Conservation (phyloP, 1,140 invertebrate species). For the Manduca sexta region DNA sequence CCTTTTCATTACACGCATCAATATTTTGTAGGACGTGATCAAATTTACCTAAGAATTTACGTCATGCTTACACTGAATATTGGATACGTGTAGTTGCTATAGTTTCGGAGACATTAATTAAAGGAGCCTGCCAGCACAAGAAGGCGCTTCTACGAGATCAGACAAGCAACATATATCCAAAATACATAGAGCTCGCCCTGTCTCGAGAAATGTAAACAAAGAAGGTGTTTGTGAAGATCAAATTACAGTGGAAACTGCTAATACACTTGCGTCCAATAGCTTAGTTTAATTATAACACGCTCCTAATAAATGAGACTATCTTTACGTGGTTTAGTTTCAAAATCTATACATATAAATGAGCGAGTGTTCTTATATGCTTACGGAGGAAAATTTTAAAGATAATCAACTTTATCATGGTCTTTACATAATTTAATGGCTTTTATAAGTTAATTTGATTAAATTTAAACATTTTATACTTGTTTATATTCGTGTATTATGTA, state of each 20-base stretch:
- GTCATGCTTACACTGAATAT: background rate
- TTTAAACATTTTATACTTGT: too few species aligned
- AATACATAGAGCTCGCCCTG: conserved; percentile 20
- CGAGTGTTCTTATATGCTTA: too few species aligned
- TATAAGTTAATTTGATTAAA: too few species aligned
- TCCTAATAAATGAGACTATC: conserved; percentile 26
- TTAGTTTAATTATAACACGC: conserved; percentile 36
- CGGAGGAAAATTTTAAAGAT: too few species aligned
- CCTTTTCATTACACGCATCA: conserved; percentile 1
- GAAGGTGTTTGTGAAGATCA: conserved; percentile 11
- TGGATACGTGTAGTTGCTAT: conserved; percentile 3
- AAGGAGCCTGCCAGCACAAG: conserved; percentile 50
- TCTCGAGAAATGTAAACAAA: conserved; percentile 3
- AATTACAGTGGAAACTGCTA: conserved; percentile 19
- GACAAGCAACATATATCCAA: conserved; percentile 31
- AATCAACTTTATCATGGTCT: too few species aligned
- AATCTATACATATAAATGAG: too few species aligned
- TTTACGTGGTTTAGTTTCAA: conserved; percentile 14
- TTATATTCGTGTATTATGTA: too few species aligned
- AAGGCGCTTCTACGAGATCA: conserved; percentile 40
- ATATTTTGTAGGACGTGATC: conserved; percentile 1
- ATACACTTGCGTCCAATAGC: conserved; percentile 29
- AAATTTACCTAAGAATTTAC: background rate
- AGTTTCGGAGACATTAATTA: conserved; percentile 58
- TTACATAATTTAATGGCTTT: too few species aligned